Evolutionary conservation across 1,140 invertebrate genomes (phyloP).

Genomic region (Pogonognathellus flavescens): DNA sequence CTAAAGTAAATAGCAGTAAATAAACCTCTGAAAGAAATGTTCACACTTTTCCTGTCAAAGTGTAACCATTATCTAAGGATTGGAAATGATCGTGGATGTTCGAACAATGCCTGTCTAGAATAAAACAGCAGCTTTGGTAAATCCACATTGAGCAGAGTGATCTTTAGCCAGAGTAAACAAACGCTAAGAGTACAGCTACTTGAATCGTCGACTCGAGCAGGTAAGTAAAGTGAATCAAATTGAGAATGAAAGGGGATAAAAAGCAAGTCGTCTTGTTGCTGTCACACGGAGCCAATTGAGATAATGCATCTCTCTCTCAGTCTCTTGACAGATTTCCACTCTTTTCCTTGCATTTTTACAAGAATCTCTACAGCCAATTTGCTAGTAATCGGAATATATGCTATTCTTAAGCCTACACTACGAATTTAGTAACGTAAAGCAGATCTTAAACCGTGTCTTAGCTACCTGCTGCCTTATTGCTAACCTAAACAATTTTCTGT

Average conservation of each 20-base stretch:
- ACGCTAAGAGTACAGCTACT: neutral
- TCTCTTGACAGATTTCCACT: neutral
- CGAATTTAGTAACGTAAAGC: neutral
- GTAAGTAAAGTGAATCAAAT: constrained; percentile 39
- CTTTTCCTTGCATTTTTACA: neutral
- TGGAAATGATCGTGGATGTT: neutral
- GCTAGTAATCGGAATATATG: neutral
- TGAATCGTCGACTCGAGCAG: neutral
- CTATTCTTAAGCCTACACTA: neutral
- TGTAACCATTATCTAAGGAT: neutral
- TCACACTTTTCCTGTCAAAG: constrained; percentile 40
- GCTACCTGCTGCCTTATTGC: neutral
- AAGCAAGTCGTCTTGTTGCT: neutral
- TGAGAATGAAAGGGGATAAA: constrained; percentile 38
- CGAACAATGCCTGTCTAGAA: neutral
- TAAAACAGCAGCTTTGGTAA: neutral
- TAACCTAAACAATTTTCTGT: neutral
- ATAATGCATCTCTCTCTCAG: neutral
- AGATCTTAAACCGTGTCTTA: neutral
- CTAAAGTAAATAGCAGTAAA: no score
- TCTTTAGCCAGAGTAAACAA: neutral
- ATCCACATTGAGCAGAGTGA: neutral
- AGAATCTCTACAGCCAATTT: constrained; percentile 6
- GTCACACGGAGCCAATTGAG: constrained; percentile 32
- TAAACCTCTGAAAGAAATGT: neutral